phyloP scores from a whole-genome alignment of 2,113 vertebrate species.

The Gallinago paraguaiae region DNA sequence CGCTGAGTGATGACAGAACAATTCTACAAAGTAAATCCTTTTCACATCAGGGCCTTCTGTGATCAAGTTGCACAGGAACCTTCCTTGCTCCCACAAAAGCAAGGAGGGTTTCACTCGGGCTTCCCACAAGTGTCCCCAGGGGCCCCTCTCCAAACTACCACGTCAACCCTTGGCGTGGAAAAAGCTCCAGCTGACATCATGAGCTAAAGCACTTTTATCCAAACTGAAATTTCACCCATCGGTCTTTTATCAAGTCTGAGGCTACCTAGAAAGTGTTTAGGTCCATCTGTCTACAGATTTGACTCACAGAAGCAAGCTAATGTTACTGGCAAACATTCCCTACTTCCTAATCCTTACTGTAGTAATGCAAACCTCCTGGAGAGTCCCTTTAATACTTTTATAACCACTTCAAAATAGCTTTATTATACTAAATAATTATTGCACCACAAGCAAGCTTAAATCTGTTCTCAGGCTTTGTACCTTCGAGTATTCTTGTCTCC shows the following conservation, averaged over 20 bases:
- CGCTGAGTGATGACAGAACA: conserved; percentile 23
- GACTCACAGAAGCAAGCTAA: background rate
- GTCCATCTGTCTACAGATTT: background rate
- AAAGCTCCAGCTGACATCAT: background rate
- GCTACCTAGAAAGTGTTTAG: background rate
- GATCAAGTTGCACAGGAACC: background rate
- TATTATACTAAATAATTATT: background rate
- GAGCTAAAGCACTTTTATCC: background rate
- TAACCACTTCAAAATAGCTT: background rate
- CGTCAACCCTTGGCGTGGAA: background rate
- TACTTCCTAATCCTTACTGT: background rate
- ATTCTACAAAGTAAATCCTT: conserved; percentile 5
- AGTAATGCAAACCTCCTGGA: background rate
- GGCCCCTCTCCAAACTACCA: background rate
- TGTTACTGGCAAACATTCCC: background rate
- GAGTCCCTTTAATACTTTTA: background rate
- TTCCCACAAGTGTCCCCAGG: background rate
- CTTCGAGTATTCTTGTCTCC: background rate
- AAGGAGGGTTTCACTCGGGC: background rate
- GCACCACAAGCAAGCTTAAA: background rate
- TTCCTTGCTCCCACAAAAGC: background rate
- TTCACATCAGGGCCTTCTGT: background rate
- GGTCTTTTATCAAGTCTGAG: background rate
- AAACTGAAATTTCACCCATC: background rate
- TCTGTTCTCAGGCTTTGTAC: background rate